A percentile compares a stretch with the other conserved stretches of the same genome.
Evolutionary conservation across 92 coral and sea anemone genomes (phyloP).

Genomic region (Palythoa grandiflora): DNA sequence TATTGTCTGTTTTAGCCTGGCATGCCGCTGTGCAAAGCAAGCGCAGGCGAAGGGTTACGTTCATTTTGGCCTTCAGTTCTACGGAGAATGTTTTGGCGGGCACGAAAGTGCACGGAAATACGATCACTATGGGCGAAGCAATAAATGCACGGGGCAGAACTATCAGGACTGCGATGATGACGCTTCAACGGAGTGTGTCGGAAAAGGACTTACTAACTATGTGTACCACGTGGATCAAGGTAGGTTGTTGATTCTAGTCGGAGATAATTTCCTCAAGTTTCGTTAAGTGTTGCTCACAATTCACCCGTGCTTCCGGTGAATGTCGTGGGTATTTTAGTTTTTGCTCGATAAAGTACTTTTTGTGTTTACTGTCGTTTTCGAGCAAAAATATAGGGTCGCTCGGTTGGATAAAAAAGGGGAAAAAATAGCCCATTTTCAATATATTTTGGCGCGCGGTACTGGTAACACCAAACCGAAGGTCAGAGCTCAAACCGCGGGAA

Average conservation of each 20-base stretch:
- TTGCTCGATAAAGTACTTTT: too few relatives aligned
- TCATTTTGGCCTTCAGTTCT: slow-evolving; percentile 33
- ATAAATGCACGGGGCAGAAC: background rate
- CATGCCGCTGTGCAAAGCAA: slow-evolving; percentile 32
- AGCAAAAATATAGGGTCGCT: too few relatives aligned
- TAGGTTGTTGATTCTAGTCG: background rate
- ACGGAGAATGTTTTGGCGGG: slow-evolving; percentile 23
- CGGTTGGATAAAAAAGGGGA: too few relatives aligned
- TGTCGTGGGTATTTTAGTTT: too few relatives aligned
- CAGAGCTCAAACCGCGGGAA: too few relatives aligned
- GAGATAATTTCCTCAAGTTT: background rate
- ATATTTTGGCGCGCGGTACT: too few relatives aligned
- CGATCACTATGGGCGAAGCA: slow-evolving; percentile 21
- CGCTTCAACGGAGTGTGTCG: slow-evolving; percentile 50
- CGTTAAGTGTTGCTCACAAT: background rate
- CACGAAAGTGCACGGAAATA: background rate
- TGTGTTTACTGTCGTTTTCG: too few relatives aligned
- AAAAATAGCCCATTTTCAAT: too few relatives aligned
- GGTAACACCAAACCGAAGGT: too few relatives aligned
- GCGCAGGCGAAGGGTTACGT: slow-evolving; percentile 14
- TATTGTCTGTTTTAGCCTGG: slow-evolving; percentile 1
- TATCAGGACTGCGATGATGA: slow-evolving; percentile 33
- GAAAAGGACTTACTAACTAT: slow-evolving; percentile 47
- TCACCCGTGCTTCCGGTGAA: background rate
- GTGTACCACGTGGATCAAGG: slow-evolving; percentile 41